phyloP scores from a whole-genome alignment of 2,888 invertebrate genomes.

The Cheilosia grossa region DNA sequence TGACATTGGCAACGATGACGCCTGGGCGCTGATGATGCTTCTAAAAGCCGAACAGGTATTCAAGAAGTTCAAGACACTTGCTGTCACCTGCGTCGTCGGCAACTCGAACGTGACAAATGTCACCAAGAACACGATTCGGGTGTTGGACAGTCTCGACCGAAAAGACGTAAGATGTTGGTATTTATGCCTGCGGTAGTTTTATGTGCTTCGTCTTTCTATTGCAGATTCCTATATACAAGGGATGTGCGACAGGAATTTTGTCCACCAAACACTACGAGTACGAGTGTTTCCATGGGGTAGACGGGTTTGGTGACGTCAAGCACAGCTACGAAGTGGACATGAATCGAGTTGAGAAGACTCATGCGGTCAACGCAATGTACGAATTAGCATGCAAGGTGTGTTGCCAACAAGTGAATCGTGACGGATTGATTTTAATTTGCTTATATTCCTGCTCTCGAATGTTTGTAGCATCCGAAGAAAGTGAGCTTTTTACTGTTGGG shows the following conservation, averaged over 20 bases:
- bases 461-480: slow-evolving; percentile 83
- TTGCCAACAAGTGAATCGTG: neutral
- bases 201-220: neutral
- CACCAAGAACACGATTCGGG: slow-evolving; percentile 87
- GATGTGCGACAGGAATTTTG: slow-evolving; percentile 76
- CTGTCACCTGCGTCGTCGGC: slow-evolving; percentile 89
- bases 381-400: slow-evolving; percentile 85
- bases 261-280: slow-evolving; percentile 77
- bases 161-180: slow-evolving; percentile 85
- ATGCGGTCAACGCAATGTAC: slow-evolving; percentile 86
- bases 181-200: neutral
- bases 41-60: slow-evolving; percentile 83
- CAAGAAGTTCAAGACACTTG: slow-evolving; percentile 83
- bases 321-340: slow-evolving; percentile 82
- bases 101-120: slow-evolving; percentile 88
- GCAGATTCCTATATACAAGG: slow-evolving; percentile 78
- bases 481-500: slow-evolving; percentile 88
- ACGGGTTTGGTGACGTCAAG: slow-evolving; percentile 89
- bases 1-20: slow-evolving; percentile 87
- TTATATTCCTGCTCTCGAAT: neutral
- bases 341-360: slow-evolving; percentile 82
- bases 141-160: slow-evolving; percentile 85
- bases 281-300: slow-evolving; percentile 86
- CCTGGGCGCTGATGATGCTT: slow-evolving; percentile 85
- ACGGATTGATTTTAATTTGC: slow-evolving; percentile 14